Percentiles rank a stretch among this genome's conserved stretches.
Evolutionary conservation across 2,888 invertebrate genomes (phyloP).

Genomic region (Cheilosia vulpina): DNA sequence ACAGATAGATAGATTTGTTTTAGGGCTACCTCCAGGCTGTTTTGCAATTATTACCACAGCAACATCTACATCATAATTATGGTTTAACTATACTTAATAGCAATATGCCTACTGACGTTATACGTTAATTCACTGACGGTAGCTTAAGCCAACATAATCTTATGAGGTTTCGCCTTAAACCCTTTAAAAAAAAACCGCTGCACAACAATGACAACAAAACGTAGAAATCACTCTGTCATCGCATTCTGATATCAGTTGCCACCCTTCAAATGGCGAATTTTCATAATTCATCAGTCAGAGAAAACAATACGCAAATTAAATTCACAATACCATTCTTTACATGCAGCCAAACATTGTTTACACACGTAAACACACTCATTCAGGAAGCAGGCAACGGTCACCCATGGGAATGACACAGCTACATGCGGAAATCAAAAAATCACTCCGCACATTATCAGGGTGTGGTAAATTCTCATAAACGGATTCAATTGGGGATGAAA

Average conservation of each 20-base stretch:
- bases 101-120: too few species aligned
- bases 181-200: too few species aligned
- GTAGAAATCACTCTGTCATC: constrained; percentile 23
- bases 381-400: constrained; percentile 67
- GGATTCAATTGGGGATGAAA: constrained; percentile 74
- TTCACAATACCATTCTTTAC: constrained; percentile 51
- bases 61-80: too few species aligned
- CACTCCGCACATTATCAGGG: constrained; percentile 74
- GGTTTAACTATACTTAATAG: too few species aligned
- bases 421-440: constrained; percentile 73
- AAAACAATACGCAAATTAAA: constrained; percentile 72
- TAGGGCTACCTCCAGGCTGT: too few species aligned
- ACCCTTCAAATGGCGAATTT: constrained; percentile 24
- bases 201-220: not conserved
- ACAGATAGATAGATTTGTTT: too few species aligned
- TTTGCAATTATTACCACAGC: too few species aligned
- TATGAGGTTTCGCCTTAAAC: too few species aligned
- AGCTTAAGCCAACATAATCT: too few species aligned
- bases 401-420: constrained; percentile 66
- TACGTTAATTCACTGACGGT: too few species aligned
- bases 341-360: constrained; percentile 35
- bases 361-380: constrained; percentile 32
- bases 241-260: not conserved
- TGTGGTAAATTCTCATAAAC: constrained; percentile 75
- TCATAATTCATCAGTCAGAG: constrained; percentile 69